phyloP scores from a whole-genome alignment of 2,888 invertebrate species.

The Euzetes globulus region DNA sequence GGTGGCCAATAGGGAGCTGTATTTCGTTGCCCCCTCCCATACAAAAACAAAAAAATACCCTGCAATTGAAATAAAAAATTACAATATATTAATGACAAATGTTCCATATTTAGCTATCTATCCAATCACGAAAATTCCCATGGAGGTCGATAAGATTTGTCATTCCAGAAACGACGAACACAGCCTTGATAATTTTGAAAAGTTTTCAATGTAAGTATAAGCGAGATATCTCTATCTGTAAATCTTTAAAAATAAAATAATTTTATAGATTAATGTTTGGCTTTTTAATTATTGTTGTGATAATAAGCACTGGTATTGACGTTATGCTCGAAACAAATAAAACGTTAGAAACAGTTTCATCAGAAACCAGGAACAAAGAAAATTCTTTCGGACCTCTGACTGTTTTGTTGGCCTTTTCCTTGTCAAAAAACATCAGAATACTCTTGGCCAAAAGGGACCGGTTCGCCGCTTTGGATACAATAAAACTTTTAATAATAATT shows the following conservation, averaged over 20 bases:
- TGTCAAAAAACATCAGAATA: constrained; percentile 6
- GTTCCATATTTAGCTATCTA: not conserved
- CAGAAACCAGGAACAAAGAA: not conserved
- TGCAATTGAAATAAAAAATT: too few species aligned
- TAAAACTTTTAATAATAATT: constrained; percentile 28
- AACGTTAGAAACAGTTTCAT: not conserved
- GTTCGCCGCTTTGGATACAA: constrained; percentile 28
- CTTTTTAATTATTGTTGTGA: constrained; percentile 2
- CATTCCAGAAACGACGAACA: not conserved
- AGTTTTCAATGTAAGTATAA: not conserved
- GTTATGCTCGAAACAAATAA: not conserved
- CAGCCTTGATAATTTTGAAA: not conserved
- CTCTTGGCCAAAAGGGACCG: not conserved
- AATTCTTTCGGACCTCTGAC: not conserved
- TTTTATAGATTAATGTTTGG: not conserved
- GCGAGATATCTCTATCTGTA: too few species aligned
- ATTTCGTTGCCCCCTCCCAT: too few species aligned
- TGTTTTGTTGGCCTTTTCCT: constrained; percentile 16
- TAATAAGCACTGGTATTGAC: constrained; percentile 27
- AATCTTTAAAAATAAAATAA: too few species aligned
- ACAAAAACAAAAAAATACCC: too few species aligned
- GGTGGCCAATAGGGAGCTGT: too few species aligned
- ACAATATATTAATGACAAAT: too few species aligned
- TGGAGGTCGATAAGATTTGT: constrained; percentile 16
- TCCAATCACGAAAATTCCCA: constrained; percentile 24